phyloP scores from a whole-genome alignment of 2,888 invertebrate species.

The Noctua pronuba region DNA sequence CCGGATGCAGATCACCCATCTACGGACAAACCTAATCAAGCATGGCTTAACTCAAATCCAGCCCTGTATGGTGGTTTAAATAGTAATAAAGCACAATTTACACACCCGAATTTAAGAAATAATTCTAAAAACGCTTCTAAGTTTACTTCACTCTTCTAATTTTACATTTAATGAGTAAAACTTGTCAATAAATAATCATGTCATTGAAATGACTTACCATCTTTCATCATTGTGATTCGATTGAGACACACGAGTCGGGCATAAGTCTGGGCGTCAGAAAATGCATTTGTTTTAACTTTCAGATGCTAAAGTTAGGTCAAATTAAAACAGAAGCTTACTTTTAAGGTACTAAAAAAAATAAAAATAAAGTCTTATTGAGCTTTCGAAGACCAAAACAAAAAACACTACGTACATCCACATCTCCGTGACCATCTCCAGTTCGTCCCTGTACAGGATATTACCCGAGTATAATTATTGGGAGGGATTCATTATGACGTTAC shows the following conservation, averaged over 20 bases:
- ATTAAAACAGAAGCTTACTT: not conserved
- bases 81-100: not conserved
- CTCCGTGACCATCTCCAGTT: slow-evolving; percentile 45
- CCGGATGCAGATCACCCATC: no score
- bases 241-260: no score
- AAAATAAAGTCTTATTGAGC: no score
- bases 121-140: no score
- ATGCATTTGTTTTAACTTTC: not conserved
- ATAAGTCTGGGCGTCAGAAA: no score
- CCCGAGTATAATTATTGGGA: slow-evolving; percentile 83
- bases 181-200: not conserved
- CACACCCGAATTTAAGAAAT: rapidly evolving
- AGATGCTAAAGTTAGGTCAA: not conserved
- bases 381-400: no score
- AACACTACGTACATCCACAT: not conserved
- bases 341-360: no score
- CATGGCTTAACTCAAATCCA: not conserved
- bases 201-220: no score
- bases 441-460: slow-evolving; percentile 77
- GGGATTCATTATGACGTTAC: slow-evolving; percentile 86
- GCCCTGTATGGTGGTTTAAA: not conserved
- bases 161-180: not conserved
- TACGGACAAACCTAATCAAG: no score
- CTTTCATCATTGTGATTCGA: no score
- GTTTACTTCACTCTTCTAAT: no score